Evolutionary conservation across 2,888 invertebrate species (phyloP).

Genomic region (Eristalis arbustorum): DNA sequence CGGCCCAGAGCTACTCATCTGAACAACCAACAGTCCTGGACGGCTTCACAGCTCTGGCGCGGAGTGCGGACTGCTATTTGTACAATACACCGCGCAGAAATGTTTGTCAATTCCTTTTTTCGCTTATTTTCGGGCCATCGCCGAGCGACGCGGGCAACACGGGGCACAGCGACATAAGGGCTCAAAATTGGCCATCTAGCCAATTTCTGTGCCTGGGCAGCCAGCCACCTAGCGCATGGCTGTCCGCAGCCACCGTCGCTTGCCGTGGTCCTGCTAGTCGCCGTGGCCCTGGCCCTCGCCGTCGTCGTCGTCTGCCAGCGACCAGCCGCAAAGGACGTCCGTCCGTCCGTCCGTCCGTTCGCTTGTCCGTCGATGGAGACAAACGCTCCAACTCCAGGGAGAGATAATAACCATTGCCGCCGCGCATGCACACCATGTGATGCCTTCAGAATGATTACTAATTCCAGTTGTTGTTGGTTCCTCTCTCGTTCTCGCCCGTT

Average conservation of each 20-base stretch:
- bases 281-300: neutral
- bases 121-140: neutral
- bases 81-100: conserved; percentile 61
- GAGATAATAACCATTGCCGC: conserved; percentile 70
- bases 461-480: conserved; percentile 67
- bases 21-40: conserved; percentile 55
- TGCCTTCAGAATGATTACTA: conserved; percentile 69
- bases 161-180: conserved; percentile 66
- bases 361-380: conserved; percentile 62
- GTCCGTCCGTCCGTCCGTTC: conserved; percentile 44
- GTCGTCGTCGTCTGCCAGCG: conserved; percentile 38
- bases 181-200: conserved; percentile 70
- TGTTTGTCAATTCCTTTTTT: conserved; percentile 59
- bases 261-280: neutral
- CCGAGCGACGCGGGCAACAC: conserved; percentile 45
- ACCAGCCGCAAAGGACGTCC: conserved; percentile 61
- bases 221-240: conserved; percentile 66
- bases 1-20: conserved; percentile 57
- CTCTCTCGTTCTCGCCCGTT: conserved; percentile 25
- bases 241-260: neutral
- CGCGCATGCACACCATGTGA: conserved; percentile 70
- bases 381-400: conserved; percentile 70
- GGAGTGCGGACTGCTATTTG: conserved; percentile 55
- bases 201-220: conserved; percentile 65
- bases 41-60: conserved; percentile 43